Percentiles rank a stretch among this genome's conserved stretches.
Evolutionary conservation across 2,113 vertebrate genomes (phyloP).

Genomic region (Empidonax traillii): DNA sequence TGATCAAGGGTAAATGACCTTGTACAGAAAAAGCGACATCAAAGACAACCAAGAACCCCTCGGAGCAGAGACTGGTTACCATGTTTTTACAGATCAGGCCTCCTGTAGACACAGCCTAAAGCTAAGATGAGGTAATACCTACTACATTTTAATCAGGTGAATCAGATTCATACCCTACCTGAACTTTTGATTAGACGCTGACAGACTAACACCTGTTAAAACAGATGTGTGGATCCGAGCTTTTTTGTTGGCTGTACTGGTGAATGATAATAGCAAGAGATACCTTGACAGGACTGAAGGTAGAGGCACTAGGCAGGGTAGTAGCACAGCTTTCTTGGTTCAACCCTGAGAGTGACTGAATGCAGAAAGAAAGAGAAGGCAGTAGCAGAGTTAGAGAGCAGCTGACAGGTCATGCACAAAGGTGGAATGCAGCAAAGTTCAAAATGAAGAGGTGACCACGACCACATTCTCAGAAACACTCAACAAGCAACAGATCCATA

Average conservation of each 20-base stretch:
- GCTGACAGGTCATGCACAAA: background rate
- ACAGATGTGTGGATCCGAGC: conserved; percentile 9
- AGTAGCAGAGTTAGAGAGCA: conserved; percentile 51
- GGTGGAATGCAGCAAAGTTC: background rate
- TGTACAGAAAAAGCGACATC: background rate
- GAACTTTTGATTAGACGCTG: conserved; percentile 50
- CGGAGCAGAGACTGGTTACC: background rate
- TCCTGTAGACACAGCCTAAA: conserved; percentile 16
- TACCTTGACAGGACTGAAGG: conserved; percentile 72
- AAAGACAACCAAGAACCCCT: background rate
- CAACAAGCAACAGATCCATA: background rate
- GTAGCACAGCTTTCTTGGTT: conserved; percentile 64
- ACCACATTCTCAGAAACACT: background rate
- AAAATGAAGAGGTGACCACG: background rate
- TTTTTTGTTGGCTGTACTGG: conserved; percentile 30
- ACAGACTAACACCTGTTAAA: conserved; percentile 58
- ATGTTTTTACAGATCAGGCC: background rate
- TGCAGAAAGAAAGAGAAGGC: conserved; percentile 64
- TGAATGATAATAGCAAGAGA: conserved; percentile 55
- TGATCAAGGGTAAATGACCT: background rate
- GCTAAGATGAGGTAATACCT: conserved; percentile 29
- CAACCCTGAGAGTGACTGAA: conserved; percentile 67
- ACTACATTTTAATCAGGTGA: background rate
- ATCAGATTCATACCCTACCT: conserved; percentile 59
- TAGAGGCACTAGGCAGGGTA: conserved; percentile 60